Percentiles rank a stretch among this genome's conserved stretches.
Conservation (phyloP, 1,140 invertebrate species). For the Elysia chlorotica region DNA sequence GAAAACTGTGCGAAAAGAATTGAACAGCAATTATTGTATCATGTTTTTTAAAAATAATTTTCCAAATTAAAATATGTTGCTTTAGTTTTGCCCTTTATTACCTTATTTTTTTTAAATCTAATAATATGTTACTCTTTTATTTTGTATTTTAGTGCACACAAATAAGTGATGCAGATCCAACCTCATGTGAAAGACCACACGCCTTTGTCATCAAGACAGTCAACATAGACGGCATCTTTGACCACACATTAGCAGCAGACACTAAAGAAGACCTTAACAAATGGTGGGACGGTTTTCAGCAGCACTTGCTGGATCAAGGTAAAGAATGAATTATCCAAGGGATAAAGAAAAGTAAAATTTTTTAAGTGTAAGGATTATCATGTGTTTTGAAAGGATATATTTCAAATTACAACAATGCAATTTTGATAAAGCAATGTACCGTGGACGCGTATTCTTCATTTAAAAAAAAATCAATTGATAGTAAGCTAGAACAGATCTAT, state of each 20-base stretch:
- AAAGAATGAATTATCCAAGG: not conserved
- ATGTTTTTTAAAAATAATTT: too few species aligned
- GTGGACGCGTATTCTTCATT: not conserved
- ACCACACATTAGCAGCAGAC: constrained; percentile 50
- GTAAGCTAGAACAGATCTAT: too few species aligned
- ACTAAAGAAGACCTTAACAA: constrained; percentile 46
- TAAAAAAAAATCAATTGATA: too few species aligned
- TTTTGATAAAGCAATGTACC: not conserved
- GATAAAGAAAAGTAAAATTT: not conserved
- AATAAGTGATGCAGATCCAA: constrained; percentile 53
- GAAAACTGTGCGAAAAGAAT: too few species aligned
- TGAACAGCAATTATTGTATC: too few species aligned
- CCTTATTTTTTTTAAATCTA: too few species aligned
- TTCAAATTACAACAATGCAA: not conserved
- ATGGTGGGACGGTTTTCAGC: constrained; percentile 59
- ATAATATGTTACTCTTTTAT: too few species aligned
- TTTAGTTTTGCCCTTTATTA: too few species aligned
- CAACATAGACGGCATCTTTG: constrained; percentile 29
- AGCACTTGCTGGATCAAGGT: constrained; percentile 59
- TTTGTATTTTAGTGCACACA: constrained; percentile 53
- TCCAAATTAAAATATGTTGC: too few species aligned
- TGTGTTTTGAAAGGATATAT: not conserved
- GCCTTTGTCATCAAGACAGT: constrained; percentile 56
- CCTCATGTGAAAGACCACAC: constrained; percentile 38
- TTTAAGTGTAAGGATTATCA: not conserved